Conservation (phyloP, 2,113 vertebrate genomes). For the Aythya baeri region DNA sequence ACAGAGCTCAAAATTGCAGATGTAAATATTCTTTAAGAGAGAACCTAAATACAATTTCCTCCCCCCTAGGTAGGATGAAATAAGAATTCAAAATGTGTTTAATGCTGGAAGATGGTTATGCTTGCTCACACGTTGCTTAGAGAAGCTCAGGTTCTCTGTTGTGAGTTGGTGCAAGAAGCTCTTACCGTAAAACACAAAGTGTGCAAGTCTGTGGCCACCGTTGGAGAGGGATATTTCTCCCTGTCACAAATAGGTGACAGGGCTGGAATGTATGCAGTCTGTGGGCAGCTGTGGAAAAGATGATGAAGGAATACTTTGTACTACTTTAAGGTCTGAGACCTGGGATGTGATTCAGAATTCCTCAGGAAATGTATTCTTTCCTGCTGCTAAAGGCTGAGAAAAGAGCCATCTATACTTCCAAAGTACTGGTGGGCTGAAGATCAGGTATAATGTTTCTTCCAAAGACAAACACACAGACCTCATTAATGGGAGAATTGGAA, state of each 20-base stretch:
- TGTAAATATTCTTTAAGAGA: not conserved
- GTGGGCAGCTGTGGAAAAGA: not conserved
- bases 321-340: not conserved
- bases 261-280: not conserved
- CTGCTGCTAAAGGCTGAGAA: not conserved
- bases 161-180: not conserved
- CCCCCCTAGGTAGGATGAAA: not conserved
- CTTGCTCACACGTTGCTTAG: not conserved
- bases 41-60: not conserved
- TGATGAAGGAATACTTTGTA: not conserved
- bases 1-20: not conserved
- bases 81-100: not conserved
- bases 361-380: not conserved
- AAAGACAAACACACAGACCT: not conserved
- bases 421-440: not conserved
- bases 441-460: not conserved
- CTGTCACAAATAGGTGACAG: not conserved
- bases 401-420: not conserved
- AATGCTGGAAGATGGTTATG: not conserved
- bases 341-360: not conserved
- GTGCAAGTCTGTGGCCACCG: not conserved
- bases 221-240: not conserved
- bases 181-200: not conserved
- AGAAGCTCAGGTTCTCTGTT: not conserved
- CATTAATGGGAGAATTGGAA: not conserved